Base-by-base conservation (phyloP, 1,140 invertebrate genomes). In the Parasteatoda tepidariorum region DNA sequence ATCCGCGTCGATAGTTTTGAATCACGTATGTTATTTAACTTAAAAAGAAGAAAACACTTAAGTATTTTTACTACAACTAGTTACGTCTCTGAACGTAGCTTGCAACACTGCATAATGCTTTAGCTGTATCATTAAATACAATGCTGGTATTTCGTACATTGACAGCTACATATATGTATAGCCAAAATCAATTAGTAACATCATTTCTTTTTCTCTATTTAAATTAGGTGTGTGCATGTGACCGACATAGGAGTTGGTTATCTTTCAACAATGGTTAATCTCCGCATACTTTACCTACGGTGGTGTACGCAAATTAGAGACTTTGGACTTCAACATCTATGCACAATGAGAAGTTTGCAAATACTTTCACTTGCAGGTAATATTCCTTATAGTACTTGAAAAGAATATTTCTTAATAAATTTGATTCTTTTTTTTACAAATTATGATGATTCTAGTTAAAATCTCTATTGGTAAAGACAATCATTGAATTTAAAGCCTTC, bases 181-280 rank as follows among this genome's bases (percentile, higher is more conserved):
- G n/a, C n/a, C n/a, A n/a, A n/a, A n/a, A n/a, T n/a, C n/a, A n/a
- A n/a, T n/a, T n/a, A n/a, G n/a, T n/a, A n/a, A n/a, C n/a, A n/a
- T n/a, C n/a, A n/a, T n/a, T n/a, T n/a, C n/a, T n/a, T n/a, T n/a
- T n/a, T n/a, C n/a, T n/a, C n/a, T n/a, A n/a, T n/a, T n/a, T 6
- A 28, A 75, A 79, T 76, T 88, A 98, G 97, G 89, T 98, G 97
- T 90, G 94, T 96, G 64, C 95, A 97, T 88, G 93, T 98, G 85
- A 97, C 96, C 67, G 97, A 98, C 88, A 97, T 97, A 84, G 97
- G 96, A 33, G 94, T 98, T 75, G 96, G 96, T 3, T 98, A 98
- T 89, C 93, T 98, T 85, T 97, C 96, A 34, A 98, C 96, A 22
- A 98, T 98, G 96, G 62, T 66, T 13, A 85, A 64, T 48, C 13